phyloP scores from a whole-genome alignment of 2,888 invertebrate genomes.

The Eugnorisma glareosa region DNA sequence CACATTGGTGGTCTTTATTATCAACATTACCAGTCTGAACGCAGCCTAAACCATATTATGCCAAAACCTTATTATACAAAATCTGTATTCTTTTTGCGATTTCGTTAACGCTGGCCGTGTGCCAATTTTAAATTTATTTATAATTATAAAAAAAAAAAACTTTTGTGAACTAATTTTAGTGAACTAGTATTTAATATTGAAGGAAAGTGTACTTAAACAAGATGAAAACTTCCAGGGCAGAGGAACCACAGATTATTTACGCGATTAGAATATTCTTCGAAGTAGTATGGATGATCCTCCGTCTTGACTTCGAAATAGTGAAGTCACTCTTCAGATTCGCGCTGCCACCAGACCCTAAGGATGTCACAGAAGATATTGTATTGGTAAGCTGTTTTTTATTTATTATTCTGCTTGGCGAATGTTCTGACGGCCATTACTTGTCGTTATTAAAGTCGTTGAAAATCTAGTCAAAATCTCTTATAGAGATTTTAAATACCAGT shows the following conservation, averaged over 20 bases:
- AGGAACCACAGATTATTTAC: constrained; percentile 77
- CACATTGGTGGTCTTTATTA: not conserved
- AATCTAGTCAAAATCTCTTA: not conserved
- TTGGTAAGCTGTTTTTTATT: constrained; percentile 91
- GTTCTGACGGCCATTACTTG: not conserved
- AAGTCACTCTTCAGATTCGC: constrained; percentile 89
- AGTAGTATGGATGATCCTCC: constrained; percentile 85
- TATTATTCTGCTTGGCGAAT: not conserved
- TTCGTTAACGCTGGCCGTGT: constrained; percentile 58
- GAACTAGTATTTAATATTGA: not conserved
- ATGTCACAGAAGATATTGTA: constrained; percentile 93
- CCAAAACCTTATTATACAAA: constrained; percentile 21
- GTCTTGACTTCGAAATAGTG: constrained; percentile 81
- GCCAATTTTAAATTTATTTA: constrained; percentile 28
- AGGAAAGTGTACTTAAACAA: constrained; percentile 11
- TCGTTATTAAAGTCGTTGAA: not conserved
- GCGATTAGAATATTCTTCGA: constrained; percentile 84
- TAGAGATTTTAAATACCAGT: not conserved
- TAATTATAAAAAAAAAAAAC: not conserved
- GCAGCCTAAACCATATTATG: constrained; percentile 15
- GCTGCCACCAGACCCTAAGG: constrained; percentile 91
- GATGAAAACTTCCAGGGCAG: constrained; percentile 75
- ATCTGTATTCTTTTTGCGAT: constrained; percentile 54
- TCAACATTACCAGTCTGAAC: constrained; percentile 24
- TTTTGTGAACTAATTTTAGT: not conserved